phyloP scores from a whole-genome alignment of 2,113 vertebrate genomes.

The Sorex araneus region DNA sequence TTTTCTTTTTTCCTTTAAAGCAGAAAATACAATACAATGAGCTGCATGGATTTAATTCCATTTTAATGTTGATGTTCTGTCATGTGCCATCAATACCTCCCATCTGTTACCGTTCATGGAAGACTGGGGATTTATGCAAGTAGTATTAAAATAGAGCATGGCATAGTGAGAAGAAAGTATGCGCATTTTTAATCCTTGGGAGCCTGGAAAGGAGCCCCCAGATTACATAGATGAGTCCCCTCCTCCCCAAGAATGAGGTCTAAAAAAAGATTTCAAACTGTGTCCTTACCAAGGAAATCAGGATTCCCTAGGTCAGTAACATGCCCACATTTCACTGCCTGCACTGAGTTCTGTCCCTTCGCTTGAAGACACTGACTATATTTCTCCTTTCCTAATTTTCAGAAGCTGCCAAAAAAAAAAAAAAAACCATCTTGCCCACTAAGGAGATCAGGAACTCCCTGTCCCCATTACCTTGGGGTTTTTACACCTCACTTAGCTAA shows the following conservation, averaged over 20 bases:
- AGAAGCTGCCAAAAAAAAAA: background rate
- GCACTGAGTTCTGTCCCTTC: background rate
- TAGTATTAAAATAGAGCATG: conserved; percentile 59
- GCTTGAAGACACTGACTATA: background rate
- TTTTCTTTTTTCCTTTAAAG: conserved; percentile 42
- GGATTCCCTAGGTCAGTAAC: background rate
- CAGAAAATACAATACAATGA: conserved; percentile 53
- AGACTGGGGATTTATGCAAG: conserved; percentile 43
- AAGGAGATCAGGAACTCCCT: background rate
- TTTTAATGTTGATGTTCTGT: conserved; percentile 46
- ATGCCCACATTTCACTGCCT: conserved; percentile 37
- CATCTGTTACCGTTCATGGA: conserved; percentile 73
- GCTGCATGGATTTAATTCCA: conserved; percentile 55
- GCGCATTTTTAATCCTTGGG: background rate
- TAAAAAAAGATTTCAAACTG: background rate
- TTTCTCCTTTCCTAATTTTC: conserved; percentile 23
- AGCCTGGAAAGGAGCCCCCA: background rate
- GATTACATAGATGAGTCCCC: background rate
- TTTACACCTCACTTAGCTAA: background rate
- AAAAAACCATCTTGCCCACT: background rate
- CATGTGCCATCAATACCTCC: conserved; percentile 52
- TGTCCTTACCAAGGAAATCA: background rate
- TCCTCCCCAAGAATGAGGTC: background rate
- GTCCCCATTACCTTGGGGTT: background rate
- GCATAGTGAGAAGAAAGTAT: conserved; percentile 3